phyloP scores from a whole-genome alignment of 2,113 vertebrate species.

The Aramus guarauna region DNA sequence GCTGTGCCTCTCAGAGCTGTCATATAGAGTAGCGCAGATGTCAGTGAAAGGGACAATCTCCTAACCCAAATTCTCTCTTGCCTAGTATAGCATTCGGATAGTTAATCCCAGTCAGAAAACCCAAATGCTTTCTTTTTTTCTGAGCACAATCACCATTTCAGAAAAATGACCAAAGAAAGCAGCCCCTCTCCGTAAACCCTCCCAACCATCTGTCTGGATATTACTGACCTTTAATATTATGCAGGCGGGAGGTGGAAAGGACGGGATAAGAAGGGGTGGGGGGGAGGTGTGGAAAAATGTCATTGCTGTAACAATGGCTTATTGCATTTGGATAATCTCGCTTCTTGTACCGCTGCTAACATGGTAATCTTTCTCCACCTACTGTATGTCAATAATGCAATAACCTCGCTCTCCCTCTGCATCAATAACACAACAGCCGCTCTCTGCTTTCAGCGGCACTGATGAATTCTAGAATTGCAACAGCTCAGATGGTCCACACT shows the following conservation, averaged over 20 bases:
- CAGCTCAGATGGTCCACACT: slow-evolving; percentile 41
- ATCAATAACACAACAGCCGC: slow-evolving; percentile 43
- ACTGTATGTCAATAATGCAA: slow-evolving; percentile 59
- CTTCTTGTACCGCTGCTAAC: slow-evolving; percentile 12
- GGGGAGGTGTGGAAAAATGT: slow-evolving; percentile 18
- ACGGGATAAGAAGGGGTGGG: neutral
- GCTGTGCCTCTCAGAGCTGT: slow-evolving; percentile 1
- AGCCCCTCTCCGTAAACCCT: slow-evolving; percentile 15
- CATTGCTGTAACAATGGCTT: slow-evolving; percentile 48
- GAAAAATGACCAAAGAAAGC: slow-evolving; percentile 58
- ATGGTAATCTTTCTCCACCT: slow-evolving; percentile 46
- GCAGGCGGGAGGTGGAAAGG: slow-evolving; percentile 16
- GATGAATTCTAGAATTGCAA: slow-evolving; percentile 52
- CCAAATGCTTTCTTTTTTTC: neutral
- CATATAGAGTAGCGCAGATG: neutral
- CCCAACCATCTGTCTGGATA: slow-evolving; percentile 59
- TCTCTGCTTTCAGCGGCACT: neutral
- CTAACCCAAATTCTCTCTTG: neutral
- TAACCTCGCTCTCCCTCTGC: slow-evolving; percentile 25
- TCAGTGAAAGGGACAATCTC: neutral
- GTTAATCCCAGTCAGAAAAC: neutral
- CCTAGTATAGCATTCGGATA: neutral
- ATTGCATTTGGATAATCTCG: slow-evolving; percentile 54
- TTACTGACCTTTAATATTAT: slow-evolving; percentile 47
- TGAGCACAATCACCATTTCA: slow-evolving; percentile 8